Percentiles rank a stretch among this genome's conserved stretches.
These are phyloP conservation scores for Sympetrum striolatum DNA, from an alignment of 2,888 invertebrate species.

Conservation along the genomic window DNA sequence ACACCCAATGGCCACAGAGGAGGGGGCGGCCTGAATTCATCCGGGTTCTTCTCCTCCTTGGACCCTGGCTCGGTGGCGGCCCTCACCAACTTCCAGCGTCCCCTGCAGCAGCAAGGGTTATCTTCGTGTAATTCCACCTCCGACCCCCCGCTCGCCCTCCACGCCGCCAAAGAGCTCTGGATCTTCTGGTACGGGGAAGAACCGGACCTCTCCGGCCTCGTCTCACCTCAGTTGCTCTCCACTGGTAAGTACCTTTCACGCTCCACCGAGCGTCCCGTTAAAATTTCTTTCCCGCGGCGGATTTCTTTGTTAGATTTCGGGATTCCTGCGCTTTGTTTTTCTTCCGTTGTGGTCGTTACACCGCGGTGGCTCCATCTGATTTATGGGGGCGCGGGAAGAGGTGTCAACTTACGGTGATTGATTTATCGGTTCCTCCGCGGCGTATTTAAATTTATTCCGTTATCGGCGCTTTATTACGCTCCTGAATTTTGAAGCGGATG, in stretches of 20 bases:
- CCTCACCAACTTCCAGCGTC: constrained; percentile 57
- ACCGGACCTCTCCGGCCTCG: constrained; percentile 84
- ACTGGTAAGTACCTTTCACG: constrained; percentile 72
- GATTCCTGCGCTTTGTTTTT: too few species aligned
- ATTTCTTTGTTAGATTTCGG: too few species aligned
- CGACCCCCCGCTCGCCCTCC: constrained; percentile 77
- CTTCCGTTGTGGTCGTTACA: too few species aligned
- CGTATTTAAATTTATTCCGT: constrained; percentile 51
- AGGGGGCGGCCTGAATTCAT: constrained; percentile 28
- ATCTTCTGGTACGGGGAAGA: constrained; percentile 99
- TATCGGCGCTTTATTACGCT: constrained; percentile 15
- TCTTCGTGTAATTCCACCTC: constrained; percentile 63
- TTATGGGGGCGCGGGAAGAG: constrained; percentile 50
- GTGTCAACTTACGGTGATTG: constrained; percentile 57
- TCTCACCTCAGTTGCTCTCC: constrained; percentile 83
- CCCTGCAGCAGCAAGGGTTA: constrained; percentile 64
- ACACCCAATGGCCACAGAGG: constrained; percentile 58
- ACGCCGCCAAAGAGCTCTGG: constrained; percentile 96
- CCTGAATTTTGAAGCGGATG: too few species aligned
- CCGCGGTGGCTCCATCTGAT: neutral
- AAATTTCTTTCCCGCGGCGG: neutral
- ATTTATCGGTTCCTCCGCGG: constrained; percentile 52
- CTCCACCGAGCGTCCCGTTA: neutral
- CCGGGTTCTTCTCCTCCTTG: constrained; percentile 59
- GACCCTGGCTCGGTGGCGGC: constrained; percentile 50